These are phyloP conservation scores for Drosophila maculinotata DNA, from an alignment of 2,888 invertebrate species.

Conservation along the genomic window DNA sequence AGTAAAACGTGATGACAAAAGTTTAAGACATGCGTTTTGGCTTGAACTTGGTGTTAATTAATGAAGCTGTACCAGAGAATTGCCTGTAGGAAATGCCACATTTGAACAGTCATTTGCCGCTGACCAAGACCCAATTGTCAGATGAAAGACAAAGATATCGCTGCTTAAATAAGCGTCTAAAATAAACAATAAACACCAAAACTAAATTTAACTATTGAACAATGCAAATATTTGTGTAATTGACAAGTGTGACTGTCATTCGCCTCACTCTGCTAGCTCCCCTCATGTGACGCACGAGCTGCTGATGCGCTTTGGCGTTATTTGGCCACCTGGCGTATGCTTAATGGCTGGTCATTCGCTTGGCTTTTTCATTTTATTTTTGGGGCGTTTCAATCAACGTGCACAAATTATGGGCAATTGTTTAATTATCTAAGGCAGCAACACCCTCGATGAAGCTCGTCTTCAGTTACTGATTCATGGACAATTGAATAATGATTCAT, in stretches of 20 bases:
- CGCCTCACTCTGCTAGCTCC: constrained; percentile 27
- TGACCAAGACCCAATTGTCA: constrained; percentile 74
- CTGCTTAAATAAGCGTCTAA: constrained; percentile 18
- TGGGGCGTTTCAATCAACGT: constrained; percentile 64
- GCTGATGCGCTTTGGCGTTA: constrained; percentile 14
- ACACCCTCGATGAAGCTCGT: constrained; percentile 56
- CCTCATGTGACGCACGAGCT: constrained; percentile 17
- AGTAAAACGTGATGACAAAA: constrained; percentile 31
- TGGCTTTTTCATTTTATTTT: constrained; percentile 18
- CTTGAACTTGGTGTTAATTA: constrained; percentile 59
- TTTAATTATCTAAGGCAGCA: constrained; percentile 70
- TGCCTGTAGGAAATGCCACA: constrained; percentile 36
- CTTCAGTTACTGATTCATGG: constrained; percentile 40
- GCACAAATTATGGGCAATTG: constrained; percentile 75
- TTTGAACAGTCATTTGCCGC: constrained; percentile 54
- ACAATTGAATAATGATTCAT: constrained; percentile 64
- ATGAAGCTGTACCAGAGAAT: constrained; percentile 53
- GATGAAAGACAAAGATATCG: constrained; percentile 3
- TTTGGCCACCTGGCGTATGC: constrained; percentile 47
- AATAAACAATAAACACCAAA: constrained; percentile 21
- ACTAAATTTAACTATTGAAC: constrained; percentile 36
- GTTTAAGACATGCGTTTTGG: constrained; percentile 38
- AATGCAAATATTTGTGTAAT: constrained; percentile 64
- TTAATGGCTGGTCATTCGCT: constrained; percentile 34
- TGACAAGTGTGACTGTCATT: constrained; percentile 28